Evolutionary conservation across 2,797 vertebrate species (phyloP).

Genomic region (Ctenopoma kingsleyae): DNA sequence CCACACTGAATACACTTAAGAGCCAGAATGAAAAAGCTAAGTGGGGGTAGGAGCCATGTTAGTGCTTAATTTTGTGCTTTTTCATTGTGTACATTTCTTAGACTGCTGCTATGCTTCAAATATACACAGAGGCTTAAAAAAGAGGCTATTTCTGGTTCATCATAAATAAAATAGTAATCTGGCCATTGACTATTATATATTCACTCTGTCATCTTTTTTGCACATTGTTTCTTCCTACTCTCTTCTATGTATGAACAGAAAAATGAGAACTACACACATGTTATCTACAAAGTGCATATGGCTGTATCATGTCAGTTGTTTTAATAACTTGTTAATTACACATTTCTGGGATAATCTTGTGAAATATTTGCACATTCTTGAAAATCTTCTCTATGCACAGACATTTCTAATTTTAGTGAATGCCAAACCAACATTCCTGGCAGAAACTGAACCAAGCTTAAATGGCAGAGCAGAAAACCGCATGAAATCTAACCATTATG

Average conservation of each 20-base stretch:
- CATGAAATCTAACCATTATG: conserved; percentile 65
- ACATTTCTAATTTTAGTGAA: conserved; percentile 48
- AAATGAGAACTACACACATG: background rate
- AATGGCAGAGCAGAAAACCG: conserved; percentile 70
- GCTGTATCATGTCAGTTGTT: background rate
- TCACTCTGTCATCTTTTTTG: conserved; percentile 9
- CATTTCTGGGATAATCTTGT: conserved; percentile 26
- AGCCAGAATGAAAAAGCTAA: background rate
- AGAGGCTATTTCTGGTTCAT: conserved; percentile 53
- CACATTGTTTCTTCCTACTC: background rate
- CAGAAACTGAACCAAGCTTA: conserved; percentile 58
- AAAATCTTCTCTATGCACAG: conserved; percentile 33
- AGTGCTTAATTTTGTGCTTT: conserved; percentile 41
- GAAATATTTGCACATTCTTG: conserved; percentile 42
- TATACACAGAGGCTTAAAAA: conserved; percentile 34
- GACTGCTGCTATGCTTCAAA: conserved; percentile 2
- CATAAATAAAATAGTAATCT: conserved; percentile 64
- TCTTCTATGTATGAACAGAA: background rate
- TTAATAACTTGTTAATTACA: conserved; percentile 12
- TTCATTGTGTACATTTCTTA: conserved; percentile 33
- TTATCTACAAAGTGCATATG: background rate
- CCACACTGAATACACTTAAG: conserved; percentile 30
- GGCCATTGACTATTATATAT: conserved; percentile 20
- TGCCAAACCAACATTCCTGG: conserved; percentile 71
- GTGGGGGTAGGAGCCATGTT: background rate